phyloP scores from a whole-genome alignment of 2,113 vertebrate species.

The Entosphenus tridentatus region DNA sequence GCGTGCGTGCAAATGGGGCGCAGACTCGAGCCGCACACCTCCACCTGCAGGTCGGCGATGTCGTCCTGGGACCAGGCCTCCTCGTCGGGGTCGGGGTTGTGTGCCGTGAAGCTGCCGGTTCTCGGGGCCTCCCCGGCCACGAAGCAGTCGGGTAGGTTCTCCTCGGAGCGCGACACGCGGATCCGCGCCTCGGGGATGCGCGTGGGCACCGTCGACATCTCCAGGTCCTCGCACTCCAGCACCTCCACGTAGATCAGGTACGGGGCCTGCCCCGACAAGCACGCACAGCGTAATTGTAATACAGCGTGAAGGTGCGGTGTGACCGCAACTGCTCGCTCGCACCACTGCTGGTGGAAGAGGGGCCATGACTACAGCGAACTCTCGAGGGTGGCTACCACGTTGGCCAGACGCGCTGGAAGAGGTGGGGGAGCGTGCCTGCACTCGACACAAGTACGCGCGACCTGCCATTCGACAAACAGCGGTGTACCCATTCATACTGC shows the following conservation, averaged over 20 bases:
- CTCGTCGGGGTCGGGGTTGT: constrained; percentile 81
- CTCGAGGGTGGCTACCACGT: too few species aligned
- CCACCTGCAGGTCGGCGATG: constrained; percentile 76
- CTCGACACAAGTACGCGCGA: too few species aligned
- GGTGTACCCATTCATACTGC: too few species aligned
- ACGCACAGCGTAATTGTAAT: too few species aligned
- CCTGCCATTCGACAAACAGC: too few species aligned
- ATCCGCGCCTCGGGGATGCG: constrained; percentile 81
- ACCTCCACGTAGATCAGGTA: constrained; percentile 90
- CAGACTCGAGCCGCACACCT: constrained; percentile 25
- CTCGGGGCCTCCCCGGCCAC: constrained; percentile 48
- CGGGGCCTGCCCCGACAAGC: constrained; percentile 32
- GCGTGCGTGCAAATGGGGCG: too few species aligned
- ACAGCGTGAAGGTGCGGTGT: too few species aligned
- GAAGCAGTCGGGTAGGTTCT: constrained; percentile 69
- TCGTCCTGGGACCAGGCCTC: constrained; percentile 86
- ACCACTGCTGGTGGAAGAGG: too few species aligned
- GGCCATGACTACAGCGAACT: too few species aligned
- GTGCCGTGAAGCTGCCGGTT: constrained; percentile 53
- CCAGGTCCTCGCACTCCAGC: constrained; percentile 79
- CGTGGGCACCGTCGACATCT: constrained; percentile 50
- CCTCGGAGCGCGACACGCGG: constrained; percentile 67
- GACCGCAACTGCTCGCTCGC: too few species aligned
- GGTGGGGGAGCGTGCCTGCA: too few species aligned
- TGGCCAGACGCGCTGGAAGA: too few species aligned